phyloP scores from a whole-genome alignment of 2,113 vertebrate genomes.

The Holacanthus passer region DNA sequence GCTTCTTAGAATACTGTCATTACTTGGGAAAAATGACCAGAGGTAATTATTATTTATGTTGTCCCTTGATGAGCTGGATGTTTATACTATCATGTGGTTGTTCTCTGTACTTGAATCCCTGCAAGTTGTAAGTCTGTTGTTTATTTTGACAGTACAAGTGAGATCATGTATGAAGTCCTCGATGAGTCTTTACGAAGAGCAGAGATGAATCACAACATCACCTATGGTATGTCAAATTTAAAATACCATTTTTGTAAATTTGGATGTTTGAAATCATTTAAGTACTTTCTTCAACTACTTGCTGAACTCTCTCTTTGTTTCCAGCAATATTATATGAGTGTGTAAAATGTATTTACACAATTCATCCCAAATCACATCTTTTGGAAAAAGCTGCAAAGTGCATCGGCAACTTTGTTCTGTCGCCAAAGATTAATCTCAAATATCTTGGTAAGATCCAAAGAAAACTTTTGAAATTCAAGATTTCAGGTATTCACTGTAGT shows the following conservation, averaged over 20 bases:
- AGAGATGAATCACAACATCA: slow-evolving; percentile 99
- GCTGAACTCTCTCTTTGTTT: slow-evolving; percentile 30
- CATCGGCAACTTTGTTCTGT: slow-evolving; percentile 97
- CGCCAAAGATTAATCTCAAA: slow-evolving; percentile 97
- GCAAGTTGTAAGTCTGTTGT: slow-evolving; percentile 3
- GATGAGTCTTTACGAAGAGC: slow-evolving; percentile 97
- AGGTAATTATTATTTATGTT: slow-evolving; percentile 82
- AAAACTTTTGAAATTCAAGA: slow-evolving; percentile 1
- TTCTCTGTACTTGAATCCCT: neutral
- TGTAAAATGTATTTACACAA: slow-evolving; percentile 95
- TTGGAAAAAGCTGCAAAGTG: slow-evolving; percentile 97
- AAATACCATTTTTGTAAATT: neutral
- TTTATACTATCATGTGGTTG: neutral
- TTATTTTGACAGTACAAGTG: slow-evolving; percentile 88
- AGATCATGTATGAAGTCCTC: slow-evolving; percentile 96
- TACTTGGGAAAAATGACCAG: slow-evolving; percentile 93
- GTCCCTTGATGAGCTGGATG: neutral
- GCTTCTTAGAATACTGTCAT: slow-evolving; percentile 92
- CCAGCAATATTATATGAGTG: slow-evolving; percentile 97
- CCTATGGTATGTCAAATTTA: slow-evolving; percentile 88
- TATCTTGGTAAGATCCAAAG: slow-evolving; percentile 91
- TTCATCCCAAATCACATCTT: slow-evolving; percentile 93
- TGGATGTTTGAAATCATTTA: neutral
- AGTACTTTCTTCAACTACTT: neutral
- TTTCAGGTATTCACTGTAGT: neutral